Base-by-base conservation (phyloP, 2,797 vertebrate species). In the Trachops cirrhosus region DNA sequence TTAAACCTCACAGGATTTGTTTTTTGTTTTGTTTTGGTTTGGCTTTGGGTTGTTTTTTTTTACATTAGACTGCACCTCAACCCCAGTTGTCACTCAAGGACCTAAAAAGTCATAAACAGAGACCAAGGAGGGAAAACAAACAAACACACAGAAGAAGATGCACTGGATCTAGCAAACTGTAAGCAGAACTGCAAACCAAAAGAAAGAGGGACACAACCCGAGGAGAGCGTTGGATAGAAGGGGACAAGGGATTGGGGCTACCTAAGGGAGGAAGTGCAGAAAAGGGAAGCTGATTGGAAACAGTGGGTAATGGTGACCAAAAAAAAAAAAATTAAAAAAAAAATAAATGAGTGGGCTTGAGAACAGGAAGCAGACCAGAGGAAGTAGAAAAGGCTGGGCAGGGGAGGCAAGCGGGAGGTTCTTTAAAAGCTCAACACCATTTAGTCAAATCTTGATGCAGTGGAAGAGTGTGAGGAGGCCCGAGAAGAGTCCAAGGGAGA, bases 281-380 rank as follows among this genome's bases (percentile, higher is more conserved):
- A 96, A 93, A 70, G 59, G 88, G 95, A 97, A 97, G 95, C 83
- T 83, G 74, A 21, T 64, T 74, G 64, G 74, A 83, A 95, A 41
- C 32, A 8, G 34, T 8, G 70, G 89, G 85, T 18, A 67, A 85
- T 11, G 34, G 24, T 29, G 16, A 73, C 41, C 18, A 3, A n/a
- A 50, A 71, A 48, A 54, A 52, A 73, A 44, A 91, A 39, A 73
- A 64, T 54, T 70, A 48, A 85, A 91, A 94, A 75, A 94, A 71
- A 94, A 62, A 80, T 59, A 89, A 92, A 71, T 10, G n/a, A 80
- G 37, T 12, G 22, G 39, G n/a, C 62, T 22, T 59, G 57, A 89
- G 91, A 94, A 94, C 85, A 94, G 96, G 95, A 97, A 96, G 89
- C 80, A 39, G 12, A 39, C 44, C 1, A 1, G 84, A 64, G 96